Base-by-base conservation (phyloP, 1,140 invertebrate genomes). In the Hermetia illucens region DNA sequence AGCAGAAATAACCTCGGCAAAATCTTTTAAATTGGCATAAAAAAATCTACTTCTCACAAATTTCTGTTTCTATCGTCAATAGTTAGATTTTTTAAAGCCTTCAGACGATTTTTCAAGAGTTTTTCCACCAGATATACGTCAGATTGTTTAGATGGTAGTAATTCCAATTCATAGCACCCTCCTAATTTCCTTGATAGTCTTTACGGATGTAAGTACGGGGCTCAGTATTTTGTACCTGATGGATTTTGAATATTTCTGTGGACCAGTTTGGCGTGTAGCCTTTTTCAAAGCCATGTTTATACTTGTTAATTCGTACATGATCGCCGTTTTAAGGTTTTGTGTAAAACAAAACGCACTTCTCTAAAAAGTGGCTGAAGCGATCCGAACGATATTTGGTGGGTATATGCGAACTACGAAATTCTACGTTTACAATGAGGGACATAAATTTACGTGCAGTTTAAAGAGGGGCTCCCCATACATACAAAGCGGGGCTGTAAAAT, bases 71-170 rank as follows among this genome's bases (percentile, higher is more conserved):
- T 27, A 8, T 27, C 24, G 8, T 27, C 24, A 27, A 27, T 8
- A 13, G 8, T 13, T 13, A 27, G 13, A 13, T 27, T 27, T 8
- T 27, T 27, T 8, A 27, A 27, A 9, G 13, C 13, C 13, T 27
- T 27, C 13, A 27, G 13, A 27, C 24, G 24, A 27, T 27, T 47
- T 38, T 42, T 36, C 21, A 58, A 21, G 17, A 59, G 43, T 41
- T 54, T 56, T 41, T 53, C 49, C 29, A 56, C 45, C 18, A 60
- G 34, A 47, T 56, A 53, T 37, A 52, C 42, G 41, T 60, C 46
- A 17, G 40, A 41, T 44, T 52, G 37, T 44, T 44, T 49, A 15
- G 44, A 41, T 43, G 39, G 44, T 17, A 40, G 36, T 21, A 55
- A 24, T 46, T 58, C 51, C 34, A 48, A 13, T 43, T 47, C 39